Evolutionary conservation across 2,888 invertebrate species (phyloP), one percentile per base, ranked within the genome.

Genomic region (Caenorhabditis macrosperma): DNA sequence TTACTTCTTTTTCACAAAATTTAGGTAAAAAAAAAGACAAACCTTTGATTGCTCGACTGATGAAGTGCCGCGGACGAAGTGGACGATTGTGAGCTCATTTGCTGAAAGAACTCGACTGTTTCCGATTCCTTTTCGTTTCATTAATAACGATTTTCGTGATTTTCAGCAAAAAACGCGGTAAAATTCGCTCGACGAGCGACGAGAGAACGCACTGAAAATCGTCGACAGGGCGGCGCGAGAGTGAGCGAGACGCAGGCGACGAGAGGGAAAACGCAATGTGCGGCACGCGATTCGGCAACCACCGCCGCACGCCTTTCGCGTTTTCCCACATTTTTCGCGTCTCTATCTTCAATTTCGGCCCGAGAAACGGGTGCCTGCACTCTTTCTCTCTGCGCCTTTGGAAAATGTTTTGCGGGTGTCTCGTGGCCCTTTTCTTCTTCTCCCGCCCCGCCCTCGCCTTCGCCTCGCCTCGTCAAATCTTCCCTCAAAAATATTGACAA

Each of bases 401-500:
- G 35, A 20, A 24, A 35, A 35, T 52, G 24, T 52, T 15, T 28
- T 28, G n/a, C 28, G 52, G 28, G 52, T 12, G 52, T 52, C 52
- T 52, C 52, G 52, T 52, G 52, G 52, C 52, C 52, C 15, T 17
- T 15, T 26, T 50, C 26, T 20, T 17, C n/a, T 9, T 15, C 24
- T 50, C 24, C 50, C 50, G 5, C 50, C 17, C 17, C 48, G 15
- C 44, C 5, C 44, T n/a, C n/a, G n/a, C n/a, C n/a, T n/a, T n/a
- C 12, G 15, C 44, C 5, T 15, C 26, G 20, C 24, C 63, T 63
- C 54, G 71, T 71, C 71, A 71, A 71, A 71, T 54, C 68, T 68
- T 59, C 46, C 33, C 54, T 63, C 63, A 67, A 67, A 66, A 75
- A 66, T 75, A 66, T 75, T 75, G 66, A 67, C 75, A 55, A 67